Percentiles rank a stretch among this genome's conserved stretches.
Evolutionary conservation across 2,888 invertebrate species (phyloP).

Genomic region (Agrilus biguttatus): DNA sequence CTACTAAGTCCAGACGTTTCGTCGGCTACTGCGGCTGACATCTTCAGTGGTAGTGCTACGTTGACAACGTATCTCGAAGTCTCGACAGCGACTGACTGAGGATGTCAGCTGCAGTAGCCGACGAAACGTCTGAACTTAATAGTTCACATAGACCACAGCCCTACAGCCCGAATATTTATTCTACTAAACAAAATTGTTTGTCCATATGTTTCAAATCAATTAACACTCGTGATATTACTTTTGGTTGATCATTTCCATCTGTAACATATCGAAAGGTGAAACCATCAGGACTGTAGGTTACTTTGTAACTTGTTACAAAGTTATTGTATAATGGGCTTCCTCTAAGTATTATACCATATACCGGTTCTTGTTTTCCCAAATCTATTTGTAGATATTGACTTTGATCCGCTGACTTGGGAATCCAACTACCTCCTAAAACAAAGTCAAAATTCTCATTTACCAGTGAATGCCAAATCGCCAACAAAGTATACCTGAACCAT

Average conservation of each 20-base stretch:
- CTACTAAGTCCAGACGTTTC: too few relatives aligned
- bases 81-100: too few relatives aligned
- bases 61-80: too few relatives aligned
- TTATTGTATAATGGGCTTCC: constrained; percentile 55
- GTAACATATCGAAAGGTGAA: constrained; percentile 42
- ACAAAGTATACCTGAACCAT: constrained; percentile 12
- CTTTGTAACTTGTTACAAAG: constrained; percentile 64
- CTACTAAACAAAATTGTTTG: neutral
- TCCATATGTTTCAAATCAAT: neutral
- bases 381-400: constrained; percentile 52
- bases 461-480: neutral
- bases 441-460: neutral
- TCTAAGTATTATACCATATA: constrained; percentile 61
- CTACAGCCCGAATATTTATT: too few relatives aligned
- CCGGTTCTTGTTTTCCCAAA: constrained; percentile 46
- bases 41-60: too few relatives aligned
- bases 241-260: constrained; percentile 31
- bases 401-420: constrained; percentile 40
- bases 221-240: constrained; percentile 26
- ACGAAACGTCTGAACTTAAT: too few relatives aligned
- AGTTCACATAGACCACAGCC: too few relatives aligned
- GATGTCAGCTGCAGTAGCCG: too few relatives aligned
- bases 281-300: constrained; percentile 56
- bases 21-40: too few relatives aligned
- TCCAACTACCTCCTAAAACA: constrained; percentile 50